phyloP scores from a whole-genome alignment of 2,888 invertebrate species.

The Amphipyra berbera region DNA sequence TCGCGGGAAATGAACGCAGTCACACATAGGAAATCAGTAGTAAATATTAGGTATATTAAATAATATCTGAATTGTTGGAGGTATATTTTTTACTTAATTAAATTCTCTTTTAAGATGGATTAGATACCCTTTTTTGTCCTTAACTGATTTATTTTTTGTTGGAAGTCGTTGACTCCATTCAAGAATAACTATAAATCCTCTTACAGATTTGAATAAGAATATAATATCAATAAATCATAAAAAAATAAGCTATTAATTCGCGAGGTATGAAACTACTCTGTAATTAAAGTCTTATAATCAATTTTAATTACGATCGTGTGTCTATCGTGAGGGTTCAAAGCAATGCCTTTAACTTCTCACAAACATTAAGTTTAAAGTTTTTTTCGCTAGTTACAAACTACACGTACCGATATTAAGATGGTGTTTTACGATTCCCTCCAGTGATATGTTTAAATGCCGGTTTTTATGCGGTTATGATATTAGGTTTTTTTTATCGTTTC shows the following conservation, averaged over 20 bases:
- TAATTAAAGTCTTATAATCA: conserved; percentile 56
- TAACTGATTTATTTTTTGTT: conserved; percentile 27
- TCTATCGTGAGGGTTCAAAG: conserved; percentile 11
- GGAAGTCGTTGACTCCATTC: conserved; percentile 35
- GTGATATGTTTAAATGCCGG: conserved; percentile 58
- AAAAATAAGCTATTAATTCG: conserved; percentile 48
- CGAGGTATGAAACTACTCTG: conserved; percentile 33
- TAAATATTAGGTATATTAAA: too few species aligned
- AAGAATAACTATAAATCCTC: conserved; percentile 25
- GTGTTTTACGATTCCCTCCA: conserved; percentile 59
- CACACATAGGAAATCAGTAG: conserved; percentile 22
- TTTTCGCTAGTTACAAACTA: conserved; percentile 27
- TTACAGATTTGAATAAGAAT: conserved; percentile 30
- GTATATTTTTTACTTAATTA: too few species aligned
- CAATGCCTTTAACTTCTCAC: conserved; percentile 30
- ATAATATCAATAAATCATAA: conserved; percentile 55
- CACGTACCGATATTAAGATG: conserved; percentile 42
- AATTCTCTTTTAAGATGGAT: too few species aligned
- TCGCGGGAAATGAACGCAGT: conserved; percentile 33
- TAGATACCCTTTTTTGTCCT: conserved; percentile 4
- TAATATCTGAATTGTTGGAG: too few species aligned
- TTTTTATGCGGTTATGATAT: conserved; percentile 61
- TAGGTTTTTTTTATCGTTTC: conserved; percentile 61
- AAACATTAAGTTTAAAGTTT: conserved; percentile 23
- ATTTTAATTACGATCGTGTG: conserved; percentile 51